Percentiles rank a stretch among this genome's conserved stretches.
phyloP scores from a whole-genome alignment of 2,797 vertebrate genomes.

The Galago senegalensis region DNA sequence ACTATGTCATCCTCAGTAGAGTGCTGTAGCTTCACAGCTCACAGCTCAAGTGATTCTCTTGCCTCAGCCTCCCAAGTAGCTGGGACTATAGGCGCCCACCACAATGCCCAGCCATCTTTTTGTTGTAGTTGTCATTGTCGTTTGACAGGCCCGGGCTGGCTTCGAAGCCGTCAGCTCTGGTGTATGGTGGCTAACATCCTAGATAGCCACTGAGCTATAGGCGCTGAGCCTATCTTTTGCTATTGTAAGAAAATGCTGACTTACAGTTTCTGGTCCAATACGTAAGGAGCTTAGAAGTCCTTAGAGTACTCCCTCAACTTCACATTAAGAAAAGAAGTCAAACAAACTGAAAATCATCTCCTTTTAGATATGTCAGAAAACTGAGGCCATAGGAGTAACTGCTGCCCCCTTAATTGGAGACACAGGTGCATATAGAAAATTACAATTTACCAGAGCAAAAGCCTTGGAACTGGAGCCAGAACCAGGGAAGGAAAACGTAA shows the following conservation, averaged over 20 bases:
- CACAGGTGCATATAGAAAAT: neutral
- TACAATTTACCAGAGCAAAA: constrained; percentile 13
- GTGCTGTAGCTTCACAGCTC: too few species aligned
- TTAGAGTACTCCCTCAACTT: constrained; percentile 11
- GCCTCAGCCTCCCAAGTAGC: too few species aligned
- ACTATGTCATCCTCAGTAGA: too few species aligned
- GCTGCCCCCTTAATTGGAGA: neutral
- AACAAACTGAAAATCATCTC: constrained; percentile 51
- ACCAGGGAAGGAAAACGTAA: neutral
- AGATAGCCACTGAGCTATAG: too few species aligned
- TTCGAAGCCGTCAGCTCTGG: too few species aligned
- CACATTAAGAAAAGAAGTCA: constrained; percentile 40
- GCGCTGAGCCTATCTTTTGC: constrained; percentile 1
- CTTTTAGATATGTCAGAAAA: constrained; percentile 59
- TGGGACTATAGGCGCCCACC: too few species aligned
- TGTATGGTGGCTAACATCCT: too few species aligned
- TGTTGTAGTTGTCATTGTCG: too few species aligned
- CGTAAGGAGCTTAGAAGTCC: constrained; percentile 54
- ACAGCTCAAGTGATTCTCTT: too few species aligned
- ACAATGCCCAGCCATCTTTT: too few species aligned
- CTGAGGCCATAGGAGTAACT: constrained; percentile 23
- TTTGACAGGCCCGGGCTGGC: too few species aligned
- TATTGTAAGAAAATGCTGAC: constrained; percentile 74
- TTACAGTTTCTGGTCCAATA: constrained; percentile 47
- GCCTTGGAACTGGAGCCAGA: constrained; percentile 21